A percentile compares a stretch with the other conserved stretches of the same genome.
phyloP scores from a whole-genome alignment of 2,113 vertebrate species.

The Ochotona princeps region DNA sequence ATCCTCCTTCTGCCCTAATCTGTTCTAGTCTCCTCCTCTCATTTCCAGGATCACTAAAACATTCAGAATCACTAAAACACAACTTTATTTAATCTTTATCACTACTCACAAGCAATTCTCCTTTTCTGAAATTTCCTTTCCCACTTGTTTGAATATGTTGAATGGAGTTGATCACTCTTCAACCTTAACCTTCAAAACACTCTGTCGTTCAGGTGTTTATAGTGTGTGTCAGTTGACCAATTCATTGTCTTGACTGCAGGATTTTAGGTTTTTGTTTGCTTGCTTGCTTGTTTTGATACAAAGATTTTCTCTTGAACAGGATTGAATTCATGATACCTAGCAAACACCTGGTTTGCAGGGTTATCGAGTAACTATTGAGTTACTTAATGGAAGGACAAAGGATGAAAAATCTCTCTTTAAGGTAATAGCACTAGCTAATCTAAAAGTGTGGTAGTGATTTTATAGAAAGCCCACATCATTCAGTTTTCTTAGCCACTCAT shows the following conservation, averaged over 20 bases:
- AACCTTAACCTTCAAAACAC: background rate
- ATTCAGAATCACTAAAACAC: background rate
- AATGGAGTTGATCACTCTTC: background rate
- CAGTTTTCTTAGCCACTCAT: background rate
- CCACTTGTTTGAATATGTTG: background rate
- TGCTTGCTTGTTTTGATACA: background rate
- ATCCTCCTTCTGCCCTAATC: background rate
- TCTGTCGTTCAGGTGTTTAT: background rate
- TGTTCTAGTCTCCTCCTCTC: background rate
- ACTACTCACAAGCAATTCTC: background rate
- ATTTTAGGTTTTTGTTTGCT: background rate
- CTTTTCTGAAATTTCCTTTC: background rate
- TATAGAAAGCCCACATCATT: background rate
- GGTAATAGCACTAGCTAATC: background rate
- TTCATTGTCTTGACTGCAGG: background rate
- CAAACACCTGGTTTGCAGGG: background rate
- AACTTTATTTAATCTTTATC: background rate
- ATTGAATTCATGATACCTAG: background rate
- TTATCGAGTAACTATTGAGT: background rate
- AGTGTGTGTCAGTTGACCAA: background rate
- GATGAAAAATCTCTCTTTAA: background rate
- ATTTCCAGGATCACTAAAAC: background rate
- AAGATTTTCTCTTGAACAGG: background rate
- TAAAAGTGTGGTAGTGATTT: background rate
- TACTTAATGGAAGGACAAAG: background rate